A percentile compares a stretch with the other conserved stretches of the same genome.
phyloP scores from a whole-genome alignment of 2,888 invertebrate genomes.

The Trypoxylon attenuatum region DNA sequence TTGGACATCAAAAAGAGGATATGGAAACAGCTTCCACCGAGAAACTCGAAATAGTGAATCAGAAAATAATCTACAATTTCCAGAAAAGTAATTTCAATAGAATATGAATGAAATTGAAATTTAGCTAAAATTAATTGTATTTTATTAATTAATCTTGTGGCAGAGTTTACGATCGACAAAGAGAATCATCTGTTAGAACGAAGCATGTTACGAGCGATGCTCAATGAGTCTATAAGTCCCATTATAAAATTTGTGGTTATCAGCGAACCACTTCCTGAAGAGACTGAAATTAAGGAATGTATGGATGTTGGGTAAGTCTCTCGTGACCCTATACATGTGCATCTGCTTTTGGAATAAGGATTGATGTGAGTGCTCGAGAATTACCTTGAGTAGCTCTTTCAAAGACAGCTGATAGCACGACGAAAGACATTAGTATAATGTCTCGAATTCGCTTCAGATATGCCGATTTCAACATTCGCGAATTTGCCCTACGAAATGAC shows the following conservation, averaged over 20 bases:
- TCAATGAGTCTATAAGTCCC: constrained; percentile 53
- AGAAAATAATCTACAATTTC: constrained; percentile 54
- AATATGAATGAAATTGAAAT: not conserved
- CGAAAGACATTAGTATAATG: no score
- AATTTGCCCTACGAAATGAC: constrained; percentile 52
- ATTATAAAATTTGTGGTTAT: constrained; percentile 62
- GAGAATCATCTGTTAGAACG: constrained; percentile 51
- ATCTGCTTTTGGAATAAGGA: not conserved
- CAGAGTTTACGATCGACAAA: constrained; percentile 62
- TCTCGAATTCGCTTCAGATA: constrained; percentile 43
- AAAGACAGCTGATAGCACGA: no score
- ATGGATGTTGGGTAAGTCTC: constrained; percentile 63
- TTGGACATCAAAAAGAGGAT: constrained; percentile 60
- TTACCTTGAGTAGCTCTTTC: no score
- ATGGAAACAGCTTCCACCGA: constrained; percentile 63
- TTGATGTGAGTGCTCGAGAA: no score
- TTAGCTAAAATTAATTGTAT: no score
- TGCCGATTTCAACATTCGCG: constrained; percentile 61
- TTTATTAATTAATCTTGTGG: no score
- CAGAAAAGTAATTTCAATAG: constrained; percentile 49
- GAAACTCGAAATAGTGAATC: constrained; percentile 39
- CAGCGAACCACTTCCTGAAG: constrained; percentile 62
- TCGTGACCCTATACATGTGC: not conserved
- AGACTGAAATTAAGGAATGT: constrained; percentile 62
- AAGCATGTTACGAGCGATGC: constrained; percentile 56